Base-by-base conservation (phyloP, 1,140 invertebrate species). In the Cydia splendana region DNA sequence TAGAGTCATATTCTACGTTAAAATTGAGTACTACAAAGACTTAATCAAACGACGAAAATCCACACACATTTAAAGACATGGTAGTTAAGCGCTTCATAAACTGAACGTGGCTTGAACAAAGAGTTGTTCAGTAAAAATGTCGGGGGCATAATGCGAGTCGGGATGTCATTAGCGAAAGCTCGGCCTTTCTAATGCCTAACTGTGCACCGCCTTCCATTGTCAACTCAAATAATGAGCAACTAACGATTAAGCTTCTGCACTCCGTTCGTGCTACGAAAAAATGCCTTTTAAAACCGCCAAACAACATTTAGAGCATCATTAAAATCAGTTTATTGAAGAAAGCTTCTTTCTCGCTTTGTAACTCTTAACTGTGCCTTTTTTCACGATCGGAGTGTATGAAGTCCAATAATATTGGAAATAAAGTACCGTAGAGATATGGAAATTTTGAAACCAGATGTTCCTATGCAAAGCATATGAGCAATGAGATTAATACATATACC, bases 121-220 rank as follows among this genome's bases (percentile, higher is more conserved):
- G 87, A 87, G 85, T 84, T 87, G 86, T 88, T 87, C 81, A 85
- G 86, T 88, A 84, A 85, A 85, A 90, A 88, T 86, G 80, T 77
- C 76, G 80, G 80, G 78, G 82, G 85, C 76, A 79, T 78, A 78
- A 83, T 80, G 79, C 77, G 78, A 81, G 80, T 48, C 81, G 85
- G 85, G 85, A 86, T 84, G 88, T 92, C 91, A 92, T 92, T 92
- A 92, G 87, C 82, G 88, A 88, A 84, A 82, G 82, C 81, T 80
- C 76, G 79, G 84, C 87, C 89, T 90, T 92, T 92, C 91, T 92
- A 92, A 92, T 91, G 88, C 88, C 89, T 91, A 92, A 91, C 88
- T 85, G 88, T 79, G 84, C 83, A 81, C 88, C 86, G 85, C 88
- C 87, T 80, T 80, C 88, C 86, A 92, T 92, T 92, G 88, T 92